phyloP scores from a whole-genome alignment of 2,888 invertebrate species.

The Drosophila atroscutellata region DNA sequence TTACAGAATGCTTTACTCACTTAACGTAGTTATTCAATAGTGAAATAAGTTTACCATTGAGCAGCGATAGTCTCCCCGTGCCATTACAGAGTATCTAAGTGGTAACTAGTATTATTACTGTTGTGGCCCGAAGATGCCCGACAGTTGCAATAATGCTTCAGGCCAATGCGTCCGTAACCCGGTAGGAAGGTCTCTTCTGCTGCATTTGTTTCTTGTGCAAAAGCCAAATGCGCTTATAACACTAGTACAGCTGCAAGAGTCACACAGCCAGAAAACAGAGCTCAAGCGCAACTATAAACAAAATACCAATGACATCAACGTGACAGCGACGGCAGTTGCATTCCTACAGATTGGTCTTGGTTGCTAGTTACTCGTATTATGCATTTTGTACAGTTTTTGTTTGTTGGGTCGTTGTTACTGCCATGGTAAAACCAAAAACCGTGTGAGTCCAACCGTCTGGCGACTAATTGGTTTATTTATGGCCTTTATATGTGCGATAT shows the following conservation, averaged over 20 bases:
- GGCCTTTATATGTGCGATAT: constrained; percentile 34
- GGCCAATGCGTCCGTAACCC: constrained; percentile 11
- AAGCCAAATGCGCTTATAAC: constrained; percentile 72
- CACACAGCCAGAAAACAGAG: constrained; percentile 11
- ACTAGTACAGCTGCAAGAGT: constrained; percentile 32
- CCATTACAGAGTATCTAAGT: constrained; percentile 1
- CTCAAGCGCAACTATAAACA: constrained; percentile 2
- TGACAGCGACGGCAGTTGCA: constrained; percentile 44
- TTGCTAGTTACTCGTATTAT: constrained; percentile 17
- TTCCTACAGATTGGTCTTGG: constrained; percentile 23
- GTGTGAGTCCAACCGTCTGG: constrained; percentile 27
- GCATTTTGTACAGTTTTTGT: constrained; percentile 9
- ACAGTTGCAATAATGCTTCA: constrained; percentile 14
- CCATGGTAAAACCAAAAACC: neutral
- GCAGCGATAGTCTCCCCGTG: neutral
- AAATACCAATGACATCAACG: constrained; percentile 22
- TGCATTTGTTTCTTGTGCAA: constrained; percentile 22
- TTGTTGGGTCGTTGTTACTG: neutral
- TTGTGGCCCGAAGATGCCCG: constrained; percentile 11
- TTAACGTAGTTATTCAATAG: neutral
- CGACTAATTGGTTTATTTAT: constrained; percentile 69
- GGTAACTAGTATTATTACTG: neutral
- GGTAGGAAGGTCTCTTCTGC: constrained; percentile 12
- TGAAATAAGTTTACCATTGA: neutral
- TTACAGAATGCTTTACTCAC: neutral